phyloP scores from a whole-genome alignment of 2,888 invertebrate species.

The Limnephilus lunatus region DNA sequence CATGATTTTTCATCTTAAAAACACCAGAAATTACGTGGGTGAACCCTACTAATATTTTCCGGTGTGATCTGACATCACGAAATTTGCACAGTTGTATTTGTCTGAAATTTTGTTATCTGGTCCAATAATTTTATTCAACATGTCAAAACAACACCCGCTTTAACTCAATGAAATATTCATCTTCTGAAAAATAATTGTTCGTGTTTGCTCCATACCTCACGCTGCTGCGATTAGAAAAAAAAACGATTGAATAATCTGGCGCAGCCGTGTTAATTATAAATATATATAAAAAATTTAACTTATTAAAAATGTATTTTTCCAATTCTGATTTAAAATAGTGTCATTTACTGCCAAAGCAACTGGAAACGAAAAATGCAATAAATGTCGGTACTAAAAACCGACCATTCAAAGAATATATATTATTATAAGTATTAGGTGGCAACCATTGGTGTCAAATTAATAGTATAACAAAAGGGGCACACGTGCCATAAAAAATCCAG shows the following conservation, averaged over 20 bases:
- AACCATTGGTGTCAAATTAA: slow-evolving; percentile 31
- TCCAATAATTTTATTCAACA: neutral
- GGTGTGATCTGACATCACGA: neutral
- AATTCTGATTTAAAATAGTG: neutral
- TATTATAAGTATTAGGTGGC: neutral
- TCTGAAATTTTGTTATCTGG: neutral
- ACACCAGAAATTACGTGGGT: neutral
- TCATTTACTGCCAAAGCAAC: neutral
- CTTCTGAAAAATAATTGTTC: neutral
- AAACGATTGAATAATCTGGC: too few relatives aligned
- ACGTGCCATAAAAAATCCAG: slow-evolving; percentile 5
- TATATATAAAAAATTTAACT: too few relatives aligned
- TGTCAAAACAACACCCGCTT: neutral
- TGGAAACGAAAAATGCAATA: neutral
- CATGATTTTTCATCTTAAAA: neutral
- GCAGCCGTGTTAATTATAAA: too few relatives aligned
- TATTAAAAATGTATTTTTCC: too few relatives aligned
- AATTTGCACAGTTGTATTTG: neutral
- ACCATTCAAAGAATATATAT: neutral
- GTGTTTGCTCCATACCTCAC: neutral
- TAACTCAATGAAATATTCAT: neutral
- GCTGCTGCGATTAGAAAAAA: too few relatives aligned
- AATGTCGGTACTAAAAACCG: neutral
- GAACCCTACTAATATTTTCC: too few relatives aligned
- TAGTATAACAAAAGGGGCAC: neutral